Evolutionary conservation across 1,140 invertebrate species (phyloP), one percentile per base, ranked within the genome.

Genomic region (Philotrypesis tridentata): DNA sequence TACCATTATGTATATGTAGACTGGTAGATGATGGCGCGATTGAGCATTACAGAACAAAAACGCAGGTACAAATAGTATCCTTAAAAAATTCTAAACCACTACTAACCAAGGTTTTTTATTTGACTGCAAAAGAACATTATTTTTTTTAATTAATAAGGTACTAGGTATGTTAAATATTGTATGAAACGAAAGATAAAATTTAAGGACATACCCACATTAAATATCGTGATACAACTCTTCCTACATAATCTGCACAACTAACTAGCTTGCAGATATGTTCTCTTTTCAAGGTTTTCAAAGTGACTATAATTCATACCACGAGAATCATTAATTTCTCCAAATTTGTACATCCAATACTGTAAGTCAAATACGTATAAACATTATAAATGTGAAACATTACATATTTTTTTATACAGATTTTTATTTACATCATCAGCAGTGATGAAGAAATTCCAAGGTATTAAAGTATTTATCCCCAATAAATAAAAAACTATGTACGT

Each of bases 11-110:
- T 86, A 99, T 96, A 11, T 97, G n/a, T n/a, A 87, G 7, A 97
- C 95, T 1, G 95, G 95, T 71, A 97, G 89, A 89, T 96, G 92
- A 79, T 93, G 90, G 68, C 97, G 91, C 1, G 96, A n/a, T n/a
- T 96, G 94, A 6, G 95, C 95, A 92, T 99, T 98, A 88, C 97
- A 98, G 68, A 97, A 91, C 93, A 99, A 93, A 68, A 99, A 90
- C 86, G 96, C 92, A 0, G 98, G n/a, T n/a, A n/a, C n/a, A n/a
- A n/a, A n/a, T n/a, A n/a, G n/a, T n/a, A n/a, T n/a, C n/a, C n/a
- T n/a, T n/a, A n/a, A n/a, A n/a, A n/a, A n/a, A n/a, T n/a, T n/a
- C n/a, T n/a, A n/a, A n/a, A n/a, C n/a, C n/a, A 97, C 61, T n/a
- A n/a, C n/a, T n/a, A n/a, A n/a, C n/a, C n/a, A n/a, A n/a, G n/a